Evolutionary conservation across 2,888 invertebrate genomes (phyloP).

Genomic region (Tuberolachnus salignus): DNA sequence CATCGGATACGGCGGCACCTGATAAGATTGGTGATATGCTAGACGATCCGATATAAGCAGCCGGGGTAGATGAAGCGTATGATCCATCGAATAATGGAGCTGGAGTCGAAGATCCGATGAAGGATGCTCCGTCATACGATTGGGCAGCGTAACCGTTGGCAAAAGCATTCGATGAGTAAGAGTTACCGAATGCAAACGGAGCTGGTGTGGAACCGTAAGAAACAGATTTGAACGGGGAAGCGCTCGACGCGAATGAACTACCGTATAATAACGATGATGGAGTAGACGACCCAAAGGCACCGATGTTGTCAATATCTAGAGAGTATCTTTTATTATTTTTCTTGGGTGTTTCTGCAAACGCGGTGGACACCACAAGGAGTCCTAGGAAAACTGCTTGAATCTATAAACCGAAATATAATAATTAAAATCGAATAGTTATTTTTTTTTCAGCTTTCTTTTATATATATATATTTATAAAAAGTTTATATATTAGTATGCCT

Average conservation of each 20-base stretch:
- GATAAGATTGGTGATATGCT: slow-evolving; percentile 7
- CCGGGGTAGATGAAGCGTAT: slow-evolving; percentile 8
- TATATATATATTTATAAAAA: too few relatives aligned
- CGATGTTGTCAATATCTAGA: background rate
- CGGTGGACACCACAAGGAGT: slow-evolving; percentile 38
- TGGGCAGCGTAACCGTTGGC: background rate
- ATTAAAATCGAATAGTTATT: too few relatives aligned
- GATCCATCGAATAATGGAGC: background rate
- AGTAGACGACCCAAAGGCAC: slow-evolving; percentile 9
- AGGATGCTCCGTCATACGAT: background rate
- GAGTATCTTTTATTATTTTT: background rate
- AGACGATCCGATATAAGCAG: slow-evolving; percentile 14
- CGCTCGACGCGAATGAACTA: slow-evolving; percentile 38
- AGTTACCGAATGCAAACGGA: background rate
- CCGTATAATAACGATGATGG: slow-evolving; percentile 7
- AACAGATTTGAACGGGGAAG: slow-evolving; percentile 23
- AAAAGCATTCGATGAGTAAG: background rate
- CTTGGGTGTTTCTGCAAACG: background rate
- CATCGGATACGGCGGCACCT: slow-evolving; percentile 47
- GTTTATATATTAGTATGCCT: too few relatives aligned
- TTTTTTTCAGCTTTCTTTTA: too few relatives aligned
- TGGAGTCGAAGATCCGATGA: background rate
- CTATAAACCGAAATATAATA: slow-evolving; percentile 1
- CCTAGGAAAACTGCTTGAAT: slow-evolving; percentile 41
- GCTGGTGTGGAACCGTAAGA: slow-evolving; percentile 4